Conservation (phyloP, 2,888 invertebrate species). For the Tuta absoluta region DNA sequence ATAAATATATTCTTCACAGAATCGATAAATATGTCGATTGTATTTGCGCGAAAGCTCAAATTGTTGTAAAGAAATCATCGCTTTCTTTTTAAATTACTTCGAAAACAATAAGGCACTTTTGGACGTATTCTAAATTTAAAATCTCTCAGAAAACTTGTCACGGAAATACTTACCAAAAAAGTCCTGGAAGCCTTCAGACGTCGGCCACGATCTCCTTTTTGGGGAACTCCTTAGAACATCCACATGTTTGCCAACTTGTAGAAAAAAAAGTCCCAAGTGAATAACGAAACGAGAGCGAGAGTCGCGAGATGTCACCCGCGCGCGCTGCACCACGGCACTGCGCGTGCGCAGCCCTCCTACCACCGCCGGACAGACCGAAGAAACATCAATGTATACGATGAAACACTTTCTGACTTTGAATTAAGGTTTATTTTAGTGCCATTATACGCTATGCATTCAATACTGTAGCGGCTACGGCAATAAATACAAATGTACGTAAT, state of each 20-base stretch:
- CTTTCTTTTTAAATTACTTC: background rate
- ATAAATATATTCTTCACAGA: background rate
- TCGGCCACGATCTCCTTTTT: conserved; percentile 10
- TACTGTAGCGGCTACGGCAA: background rate
- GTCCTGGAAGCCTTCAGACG: conserved; percentile 5
- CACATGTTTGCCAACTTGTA: conserved; percentile 40
- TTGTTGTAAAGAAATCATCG: background rate
- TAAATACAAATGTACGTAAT: no score
- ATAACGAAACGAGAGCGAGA: conserved; percentile 50
- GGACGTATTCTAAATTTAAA: background rate
- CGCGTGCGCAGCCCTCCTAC: conserved; percentile 38
- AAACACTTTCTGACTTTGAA: background rate
- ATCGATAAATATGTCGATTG: background rate
- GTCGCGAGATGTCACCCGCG: conserved; percentile 52
- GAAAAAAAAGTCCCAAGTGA: conserved; percentile 23
- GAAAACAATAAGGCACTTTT: background rate
- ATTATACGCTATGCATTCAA: background rate
- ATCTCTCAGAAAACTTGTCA: background rate
- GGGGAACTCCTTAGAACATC: conserved; percentile 34
- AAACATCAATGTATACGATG: background rate
- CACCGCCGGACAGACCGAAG: background rate
- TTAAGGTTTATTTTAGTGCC: background rate
- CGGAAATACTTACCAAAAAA: conserved; percentile 11
- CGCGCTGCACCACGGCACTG: conserved; percentile 60
- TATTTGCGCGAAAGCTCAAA: background rate